phyloP scores from a whole-genome alignment of 2,888 invertebrate genomes.

The Aleiodes alternator region DNA sequence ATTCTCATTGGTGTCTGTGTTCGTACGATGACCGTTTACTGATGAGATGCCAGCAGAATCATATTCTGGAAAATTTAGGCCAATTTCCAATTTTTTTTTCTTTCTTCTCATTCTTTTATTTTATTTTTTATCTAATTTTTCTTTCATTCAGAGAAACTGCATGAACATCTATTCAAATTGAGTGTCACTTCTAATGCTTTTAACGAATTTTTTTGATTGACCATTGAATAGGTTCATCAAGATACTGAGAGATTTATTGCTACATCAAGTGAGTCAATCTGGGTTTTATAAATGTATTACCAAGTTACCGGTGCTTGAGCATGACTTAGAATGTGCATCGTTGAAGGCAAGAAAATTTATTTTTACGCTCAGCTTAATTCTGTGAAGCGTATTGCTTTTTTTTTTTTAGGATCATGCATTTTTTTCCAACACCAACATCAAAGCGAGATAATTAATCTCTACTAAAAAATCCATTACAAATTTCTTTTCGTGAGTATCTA shows the following conservation, averaged over 20 bases:
- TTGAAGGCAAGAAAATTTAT: background rate
- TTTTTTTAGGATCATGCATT: too few relatives aligned
- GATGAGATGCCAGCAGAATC: slow-evolving; percentile 70
- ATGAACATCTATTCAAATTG: slow-evolving; percentile 10
- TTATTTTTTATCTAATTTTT: slow-evolving; percentile 31
- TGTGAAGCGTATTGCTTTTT: background rate
- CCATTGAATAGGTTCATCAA: slow-evolving; percentile 6
- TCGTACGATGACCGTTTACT: slow-evolving; percentile 66
- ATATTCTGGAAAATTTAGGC: slow-evolving; percentile 66
- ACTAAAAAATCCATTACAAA: too few relatives aligned
- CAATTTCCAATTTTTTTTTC: slow-evolving; percentile 37
- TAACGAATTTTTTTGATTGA: background rate
- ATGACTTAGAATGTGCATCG: background rate
- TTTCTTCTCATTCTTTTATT: slow-evolving; percentile 39
- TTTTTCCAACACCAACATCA: too few relatives aligned
- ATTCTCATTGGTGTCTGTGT: slow-evolving; percentile 55
- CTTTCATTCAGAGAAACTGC: background rate
- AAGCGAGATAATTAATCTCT: too few relatives aligned
- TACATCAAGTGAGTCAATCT: slow-evolving; percentile 18
- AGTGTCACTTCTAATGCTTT: background rate
- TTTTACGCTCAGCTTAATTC: background rate
- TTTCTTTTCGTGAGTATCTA: too few relatives aligned
- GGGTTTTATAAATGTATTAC: background rate
- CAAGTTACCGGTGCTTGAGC: background rate
- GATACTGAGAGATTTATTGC: background rate